Conservation (phyloP, 2,888 invertebrate genomes). For the Philopedon plagiatum region DNA sequence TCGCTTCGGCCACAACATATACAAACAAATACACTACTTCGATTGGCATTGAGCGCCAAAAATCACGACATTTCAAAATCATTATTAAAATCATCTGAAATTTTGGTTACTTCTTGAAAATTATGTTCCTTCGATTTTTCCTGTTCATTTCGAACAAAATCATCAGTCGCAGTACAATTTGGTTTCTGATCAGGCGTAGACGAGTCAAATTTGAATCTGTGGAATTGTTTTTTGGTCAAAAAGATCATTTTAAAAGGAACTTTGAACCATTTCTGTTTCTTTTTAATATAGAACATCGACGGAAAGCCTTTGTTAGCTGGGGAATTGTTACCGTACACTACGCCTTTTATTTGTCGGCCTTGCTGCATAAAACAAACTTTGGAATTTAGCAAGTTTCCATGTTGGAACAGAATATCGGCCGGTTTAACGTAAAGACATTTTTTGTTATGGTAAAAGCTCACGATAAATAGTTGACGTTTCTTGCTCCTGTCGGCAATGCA, state of each 20-base stretch:
- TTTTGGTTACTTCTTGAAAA: not conserved
- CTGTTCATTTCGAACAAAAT: not conserved
- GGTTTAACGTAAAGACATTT: slow-evolving; percentile 52
- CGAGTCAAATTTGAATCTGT: slow-evolving; percentile 38
- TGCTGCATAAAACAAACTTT: slow-evolving; percentile 52
- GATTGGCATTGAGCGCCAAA: not conserved
- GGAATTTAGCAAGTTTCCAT: slow-evolving; percentile 54
- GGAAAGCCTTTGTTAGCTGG: slow-evolving; percentile 57
- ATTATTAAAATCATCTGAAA: not conserved
- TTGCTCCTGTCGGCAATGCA: slow-evolving; percentile 51
- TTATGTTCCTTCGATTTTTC: slow-evolving; percentile 52
- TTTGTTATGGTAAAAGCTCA: slow-evolving; percentile 54
- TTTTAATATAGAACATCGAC: slow-evolving; percentile 53
- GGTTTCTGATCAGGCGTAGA: not conserved
- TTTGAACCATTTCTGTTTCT: slow-evolving; percentile 51
- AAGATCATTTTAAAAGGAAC: slow-evolving; percentile 53
- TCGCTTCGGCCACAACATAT: not conserved
- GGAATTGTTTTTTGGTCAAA: slow-evolving; percentile 54
- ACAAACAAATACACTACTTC: not conserved
- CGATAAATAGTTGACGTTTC: slow-evolving; percentile 51
- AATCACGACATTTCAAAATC: slow-evolving; percentile 28
- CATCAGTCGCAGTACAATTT: not conserved
- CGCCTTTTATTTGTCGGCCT: slow-evolving; percentile 49
- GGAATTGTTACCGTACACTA: slow-evolving; percentile 57
- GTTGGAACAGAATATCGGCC: slow-evolving; percentile 54